A percentile compares a stretch with the other conserved stretches of the same genome.
Conservation (phyloP, 1,140 invertebrate genomes). For the Magallana gigas region DNA sequence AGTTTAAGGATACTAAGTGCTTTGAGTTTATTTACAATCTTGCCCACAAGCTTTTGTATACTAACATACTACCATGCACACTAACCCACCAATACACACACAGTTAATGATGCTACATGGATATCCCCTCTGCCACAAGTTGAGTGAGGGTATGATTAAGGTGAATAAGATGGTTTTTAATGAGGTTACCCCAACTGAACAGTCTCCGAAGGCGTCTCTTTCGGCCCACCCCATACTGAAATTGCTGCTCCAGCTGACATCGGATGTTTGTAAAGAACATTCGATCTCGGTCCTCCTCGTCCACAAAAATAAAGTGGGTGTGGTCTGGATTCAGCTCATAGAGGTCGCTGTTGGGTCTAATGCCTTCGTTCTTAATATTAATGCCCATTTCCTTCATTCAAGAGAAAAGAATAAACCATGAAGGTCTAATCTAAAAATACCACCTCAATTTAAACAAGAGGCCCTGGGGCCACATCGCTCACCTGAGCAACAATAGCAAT, state of each 20-base stretch:
- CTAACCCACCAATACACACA: no score
- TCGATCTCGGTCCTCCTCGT: conserved; percentile 58
- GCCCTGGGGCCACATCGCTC: no score
- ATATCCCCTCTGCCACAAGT: no score
- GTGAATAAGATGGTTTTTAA: no score
- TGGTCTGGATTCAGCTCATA: conserved; percentile 76
- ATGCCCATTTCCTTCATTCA: conserved; percentile 57
- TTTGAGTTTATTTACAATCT: no score
- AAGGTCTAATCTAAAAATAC: neutral
- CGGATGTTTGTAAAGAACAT: conserved; percentile 46
- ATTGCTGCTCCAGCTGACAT: conserved; percentile 62
- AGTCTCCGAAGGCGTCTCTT: conserved; percentile 48
- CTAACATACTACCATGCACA: no score
- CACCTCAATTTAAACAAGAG: no score
- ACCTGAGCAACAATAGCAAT: no score
- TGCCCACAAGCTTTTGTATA: no score
- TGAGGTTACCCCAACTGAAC: conserved; percentile 54
- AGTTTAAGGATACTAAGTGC: no score
- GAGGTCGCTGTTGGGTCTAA: conserved; percentile 55
- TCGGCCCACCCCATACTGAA: conserved; percentile 46
- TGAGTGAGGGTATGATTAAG: no score
- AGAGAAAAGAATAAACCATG: neutral
- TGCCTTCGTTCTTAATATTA: conserved; percentile 61
- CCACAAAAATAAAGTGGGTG: conserved; percentile 74
- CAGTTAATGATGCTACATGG: no score